phyloP scores from a whole-genome alignment of 2,797 vertebrate species.

The Tragopan temminckii region DNA sequence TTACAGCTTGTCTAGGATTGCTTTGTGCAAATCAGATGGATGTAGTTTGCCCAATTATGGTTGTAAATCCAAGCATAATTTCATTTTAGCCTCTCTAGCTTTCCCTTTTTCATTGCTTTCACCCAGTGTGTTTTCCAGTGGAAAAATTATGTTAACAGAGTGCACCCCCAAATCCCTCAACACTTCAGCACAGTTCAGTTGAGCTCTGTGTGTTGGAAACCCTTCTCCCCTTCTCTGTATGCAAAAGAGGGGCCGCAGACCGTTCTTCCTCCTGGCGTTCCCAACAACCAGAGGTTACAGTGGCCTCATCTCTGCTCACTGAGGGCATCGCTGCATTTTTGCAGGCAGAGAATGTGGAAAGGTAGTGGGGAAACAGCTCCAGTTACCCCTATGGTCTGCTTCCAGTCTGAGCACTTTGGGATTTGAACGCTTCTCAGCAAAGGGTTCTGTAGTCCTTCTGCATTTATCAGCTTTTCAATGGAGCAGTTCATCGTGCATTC shows the following conservation, averaged over 20 bases:
- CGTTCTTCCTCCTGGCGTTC: neutral
- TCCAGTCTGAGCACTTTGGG: accelerated
- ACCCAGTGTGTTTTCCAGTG: neutral
- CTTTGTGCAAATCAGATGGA: neutral
- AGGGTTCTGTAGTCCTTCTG: neutral
- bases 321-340: neutral
- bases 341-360: neutral
- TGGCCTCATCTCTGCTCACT: neutral
- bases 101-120: neutral
- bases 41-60: neutral
- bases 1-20: neutral
- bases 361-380: neutral
- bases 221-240: neutral
- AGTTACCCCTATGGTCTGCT: neutral
- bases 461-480: accelerated
- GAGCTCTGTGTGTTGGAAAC: neutral
- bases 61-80: neutral
- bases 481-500: accelerated
- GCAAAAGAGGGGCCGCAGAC: neutral
- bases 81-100: neutral
- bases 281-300: accelerated
- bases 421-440: neutral
- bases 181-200: accelerated
- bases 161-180: neutral
- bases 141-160: neutral